Evolutionary conservation across 2,113 vertebrate species (phyloP).

Genomic region (Colaptes auratus): DNA sequence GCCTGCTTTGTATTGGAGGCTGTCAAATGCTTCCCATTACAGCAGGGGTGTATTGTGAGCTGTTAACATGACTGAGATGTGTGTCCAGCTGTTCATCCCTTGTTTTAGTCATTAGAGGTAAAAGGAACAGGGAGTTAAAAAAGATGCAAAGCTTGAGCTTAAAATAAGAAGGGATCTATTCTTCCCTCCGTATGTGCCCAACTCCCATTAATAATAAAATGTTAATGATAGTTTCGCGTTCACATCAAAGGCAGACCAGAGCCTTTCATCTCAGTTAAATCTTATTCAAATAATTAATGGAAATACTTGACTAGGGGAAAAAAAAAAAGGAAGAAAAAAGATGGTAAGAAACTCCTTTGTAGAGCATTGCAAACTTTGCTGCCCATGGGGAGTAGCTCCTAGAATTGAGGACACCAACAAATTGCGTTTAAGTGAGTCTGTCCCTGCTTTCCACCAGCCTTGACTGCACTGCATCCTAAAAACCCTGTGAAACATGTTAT

Average conservation of each 20-base stretch:
- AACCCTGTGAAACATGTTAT: slow-evolving; percentile 15
- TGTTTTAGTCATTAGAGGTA: background rate
- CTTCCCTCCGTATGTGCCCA: background rate
- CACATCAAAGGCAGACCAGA: slow-evolving; percentile 49
- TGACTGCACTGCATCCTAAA: slow-evolving; percentile 13
- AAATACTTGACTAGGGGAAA: slow-evolving; percentile 22
- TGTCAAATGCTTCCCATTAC: background rate
- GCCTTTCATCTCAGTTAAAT: slow-evolving; percentile 69
- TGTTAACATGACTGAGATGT: background rate
- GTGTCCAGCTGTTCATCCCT: background rate
- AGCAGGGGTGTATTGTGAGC: background rate
- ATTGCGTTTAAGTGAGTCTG: slow-evolving; percentile 22
- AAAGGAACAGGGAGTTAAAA: background rate
- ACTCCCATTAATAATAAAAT: slow-evolving; percentile 56
- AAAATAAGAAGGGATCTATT: slow-evolving; percentile 4
- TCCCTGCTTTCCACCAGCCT: slow-evolving; percentile 7
- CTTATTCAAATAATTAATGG: slow-evolving; percentile 70
- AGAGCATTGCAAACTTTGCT: slow-evolving; percentile 33
- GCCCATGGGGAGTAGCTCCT: slow-evolving; percentile 1
- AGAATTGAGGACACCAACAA: background rate
- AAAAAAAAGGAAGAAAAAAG: background rate
- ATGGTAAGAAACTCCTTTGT: slow-evolving; percentile 37
- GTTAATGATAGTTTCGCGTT: slow-evolving; percentile 62
- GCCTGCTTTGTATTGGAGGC: background rate
- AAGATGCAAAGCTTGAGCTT: background rate